Evolutionary conservation across 2,113 vertebrate species (phyloP).

Genomic region (Ivindomyrus marchei): DNA sequence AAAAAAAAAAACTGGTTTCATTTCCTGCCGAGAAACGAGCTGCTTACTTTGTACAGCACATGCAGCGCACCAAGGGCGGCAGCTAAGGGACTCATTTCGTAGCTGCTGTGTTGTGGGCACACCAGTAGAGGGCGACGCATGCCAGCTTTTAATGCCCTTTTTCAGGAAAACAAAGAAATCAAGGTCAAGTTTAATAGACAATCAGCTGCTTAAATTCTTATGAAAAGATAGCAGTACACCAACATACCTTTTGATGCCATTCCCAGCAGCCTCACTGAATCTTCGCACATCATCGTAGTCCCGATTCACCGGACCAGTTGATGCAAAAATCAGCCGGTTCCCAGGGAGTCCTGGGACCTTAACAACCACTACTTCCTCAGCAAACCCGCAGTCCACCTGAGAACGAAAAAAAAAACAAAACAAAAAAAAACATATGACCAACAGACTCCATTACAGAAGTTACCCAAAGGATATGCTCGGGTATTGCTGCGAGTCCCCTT

Average conservation of each 20-base stretch:
- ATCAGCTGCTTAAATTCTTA: neutral
- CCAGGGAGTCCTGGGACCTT: slow-evolving; percentile 60
- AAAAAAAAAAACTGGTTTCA: neutral
- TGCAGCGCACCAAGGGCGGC: slow-evolving; percentile 66
- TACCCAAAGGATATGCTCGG: neutral
- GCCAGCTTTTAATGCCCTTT: slow-evolving; percentile 64
- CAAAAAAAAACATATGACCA: neutral
- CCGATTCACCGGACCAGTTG: slow-evolving; percentile 63
- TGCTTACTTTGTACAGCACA: slow-evolving; percentile 64
- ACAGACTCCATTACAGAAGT: neutral
- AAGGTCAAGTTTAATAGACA: neutral
- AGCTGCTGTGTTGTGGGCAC: slow-evolving; percentile 55
- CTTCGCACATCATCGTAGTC: slow-evolving; percentile 68
- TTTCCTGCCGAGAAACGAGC: neutral
- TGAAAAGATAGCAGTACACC: neutral
- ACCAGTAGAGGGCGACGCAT: slow-evolving; percentile 67
- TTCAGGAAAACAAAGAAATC: neutral
- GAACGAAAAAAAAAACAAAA: neutral
- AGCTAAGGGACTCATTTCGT: slow-evolving; percentile 50
- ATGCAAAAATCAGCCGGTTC: slow-evolving; percentile 60
- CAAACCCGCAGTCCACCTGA: slow-evolving; percentile 58
- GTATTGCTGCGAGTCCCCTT: neutral
- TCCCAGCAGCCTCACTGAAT: slow-evolving; percentile 61
- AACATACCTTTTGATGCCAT: slow-evolving; percentile 53
- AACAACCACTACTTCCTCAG: slow-evolving; percentile 57